Evolutionary conservation across 2,888 invertebrate genomes (phyloP), one percentile per base, ranked within the genome.

Genomic region (Melitaea athalia): DNA sequence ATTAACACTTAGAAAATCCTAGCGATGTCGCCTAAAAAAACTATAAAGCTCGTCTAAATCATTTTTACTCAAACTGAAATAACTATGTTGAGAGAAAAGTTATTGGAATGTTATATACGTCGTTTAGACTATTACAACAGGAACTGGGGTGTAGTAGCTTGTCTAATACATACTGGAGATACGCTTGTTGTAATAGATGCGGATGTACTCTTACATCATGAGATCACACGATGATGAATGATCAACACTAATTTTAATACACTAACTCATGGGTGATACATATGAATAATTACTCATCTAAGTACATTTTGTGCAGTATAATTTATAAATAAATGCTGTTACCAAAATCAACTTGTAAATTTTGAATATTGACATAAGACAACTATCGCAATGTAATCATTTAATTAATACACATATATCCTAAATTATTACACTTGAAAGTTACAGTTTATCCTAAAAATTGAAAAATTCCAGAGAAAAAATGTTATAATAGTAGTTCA

Each of bases 231-330:
- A 83, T 87, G 78, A 85, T 85, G 81, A 83, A 87, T 81, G 77
- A 79, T 81, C 83, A 70, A 78, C 79, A 62, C 73, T 81, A 83
- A 85, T 79, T 78, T 80, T 82, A 75, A 79, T 80, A 70, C 69
- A 74, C 69, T 84, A 84, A 80, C 76, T 81, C 67, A 79, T 75
- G 79, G 82, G 85, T 84, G 81, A 82, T 80, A 77, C 69, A 73
- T 79, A 68, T 70, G 69, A 73, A 81, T 78, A 78, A 78, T 79
- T 80, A 80, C 80, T 82, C 85, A 81, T 84, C 83, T 81, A 92
- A 91, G 91, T 92, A 92, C 91, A 86, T 88, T 90, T 92, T 92
- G 92, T 92, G 92, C 92, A 91, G 85, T 84, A 87, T 78, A 81
- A 81, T 82, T 80, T 81, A 85, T 83, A 88, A 87, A 86, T 89